Evolutionary conservation across 2,888 invertebrate species (phyloP), one percentile per base, ranked within the genome.

Genomic region (Spialia ferax): DNA sequence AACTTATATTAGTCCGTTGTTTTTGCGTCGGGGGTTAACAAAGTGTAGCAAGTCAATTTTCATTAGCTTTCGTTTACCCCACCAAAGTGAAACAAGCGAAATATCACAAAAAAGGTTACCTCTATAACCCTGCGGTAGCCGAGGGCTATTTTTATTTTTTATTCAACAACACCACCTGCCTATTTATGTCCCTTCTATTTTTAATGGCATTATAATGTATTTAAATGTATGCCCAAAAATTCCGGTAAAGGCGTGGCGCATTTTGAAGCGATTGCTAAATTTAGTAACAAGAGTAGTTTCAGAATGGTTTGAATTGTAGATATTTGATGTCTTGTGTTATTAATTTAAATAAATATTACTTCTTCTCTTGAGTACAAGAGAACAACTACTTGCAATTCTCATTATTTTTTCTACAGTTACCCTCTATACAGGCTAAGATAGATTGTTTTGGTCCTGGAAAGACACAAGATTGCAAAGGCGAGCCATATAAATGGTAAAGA

Each of bases 121-220:
- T 77, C 76, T 79, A 79, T 81, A 82, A 72, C 80, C 73, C 74
- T 81, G 79, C 86, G 77, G 88, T 85, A 86, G 85, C 85, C 55
- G 70, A 67, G 60, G 66, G 54, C 66, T 65, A 65, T 73, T 77
- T 78, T 79, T 84, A 82, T 82, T 84, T 82, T 80, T 79, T 79
- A 45, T 18, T 85, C 84, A 83, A 86, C 82, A 76, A 75, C 78
- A 75, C 74, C 84, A 91, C 88, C 89, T 89, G 90, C 82, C 82
- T 80, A 77, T 85, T 85, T 80, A 82, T 76, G 75, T 76, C 82
- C 81, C 80, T 72, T 69, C 78, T 79, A 75, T 77, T 73, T 80
- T 79, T 82, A 86, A 85, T 81, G 79, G 79, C 75, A 81, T 85
- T 89, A 81, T 88, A 89, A 91, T 89, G 79, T 88, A 91, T 91